Evolutionary conservation across 1,140 invertebrate genomes (phyloP).

Genomic region (Asobara japonica): DNA sequence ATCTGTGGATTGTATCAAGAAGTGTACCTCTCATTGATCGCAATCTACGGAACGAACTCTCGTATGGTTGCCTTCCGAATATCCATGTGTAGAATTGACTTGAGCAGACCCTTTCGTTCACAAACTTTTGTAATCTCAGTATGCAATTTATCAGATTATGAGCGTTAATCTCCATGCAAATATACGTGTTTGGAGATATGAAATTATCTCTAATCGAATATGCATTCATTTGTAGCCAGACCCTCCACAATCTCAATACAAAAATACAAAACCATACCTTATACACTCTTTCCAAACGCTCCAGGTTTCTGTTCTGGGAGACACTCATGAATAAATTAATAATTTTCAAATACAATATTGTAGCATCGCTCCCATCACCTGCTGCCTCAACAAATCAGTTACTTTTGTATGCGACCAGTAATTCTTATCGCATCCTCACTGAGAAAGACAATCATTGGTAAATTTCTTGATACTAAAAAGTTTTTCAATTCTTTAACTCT

Average conservation of each 20-base stretch:
- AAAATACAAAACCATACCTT: slow-evolving; percentile 25
- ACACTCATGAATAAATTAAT: background rate
- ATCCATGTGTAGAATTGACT: slow-evolving; percentile 27
- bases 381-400: background rate
- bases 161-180: no score
- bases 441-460: slow-evolving; percentile 26
- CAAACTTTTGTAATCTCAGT: slow-evolving; percentile 9
- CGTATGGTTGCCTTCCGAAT: slow-evolving; percentile 25
- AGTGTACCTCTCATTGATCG: slow-evolving; percentile 26
- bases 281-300: background rate
- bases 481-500: slow-evolving; percentile 29
- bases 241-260: slow-evolving; percentile 18
- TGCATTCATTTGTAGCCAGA: background rate
- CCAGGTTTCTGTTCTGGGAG: slow-evolving; percentile 2
- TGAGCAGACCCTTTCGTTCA: background rate
- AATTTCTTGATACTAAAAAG: slow-evolving; percentile 33
- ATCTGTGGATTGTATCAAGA: slow-evolving; percentile 35
- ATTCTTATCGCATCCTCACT: background rate
- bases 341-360: slow-evolving; percentile 19
- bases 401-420: slow-evolving; percentile 26
- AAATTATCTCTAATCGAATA: slow-evolving; percentile 25
- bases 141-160: slow-evolving; percentile 26
- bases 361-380: slow-evolving; percentile 1
- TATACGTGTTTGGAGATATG: slow-evolving; percentile 14
- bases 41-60: slow-evolving; percentile 25